Conservation (phyloP, 2,797 vertebrate species). For the Thaleichthys pacificus region DNA sequence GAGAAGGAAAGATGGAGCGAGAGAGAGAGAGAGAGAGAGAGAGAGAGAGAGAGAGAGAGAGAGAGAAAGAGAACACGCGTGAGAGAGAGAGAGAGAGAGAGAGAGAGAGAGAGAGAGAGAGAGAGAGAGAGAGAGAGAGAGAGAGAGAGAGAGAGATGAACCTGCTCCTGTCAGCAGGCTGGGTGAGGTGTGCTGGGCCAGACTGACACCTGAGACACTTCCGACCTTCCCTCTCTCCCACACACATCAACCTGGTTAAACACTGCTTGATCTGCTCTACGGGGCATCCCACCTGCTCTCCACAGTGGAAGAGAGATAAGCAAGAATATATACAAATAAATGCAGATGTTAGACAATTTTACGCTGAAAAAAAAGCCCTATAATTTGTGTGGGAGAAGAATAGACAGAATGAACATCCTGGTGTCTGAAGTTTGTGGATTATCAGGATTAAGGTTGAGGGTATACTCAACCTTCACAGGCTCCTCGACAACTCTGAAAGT, state of each 20-base stretch:
- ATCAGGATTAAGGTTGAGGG: too few species aligned
- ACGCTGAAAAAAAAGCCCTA: neutral
- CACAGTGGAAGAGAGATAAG: too few species aligned
- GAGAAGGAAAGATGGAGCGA: neutral
- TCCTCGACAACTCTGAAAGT: too few species aligned
- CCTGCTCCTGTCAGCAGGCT: slow-evolving; percentile 80
- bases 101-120: neutral
- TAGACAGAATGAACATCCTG: neutral
- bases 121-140: slow-evolving; percentile 1
- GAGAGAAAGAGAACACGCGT: neutral
- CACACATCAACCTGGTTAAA: too few species aligned
- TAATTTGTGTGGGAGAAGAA: neutral
- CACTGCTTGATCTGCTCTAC: too few species aligned
- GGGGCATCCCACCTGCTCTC: too few species aligned
- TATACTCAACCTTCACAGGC: too few species aligned
- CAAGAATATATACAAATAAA: neutral
- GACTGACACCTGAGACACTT: too few species aligned
- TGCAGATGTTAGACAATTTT: neutral
- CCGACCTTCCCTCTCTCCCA: neutral
- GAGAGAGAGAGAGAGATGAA: slow-evolving; percentile 52
- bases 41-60: neutral
- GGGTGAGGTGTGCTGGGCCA: slow-evolving; percentile 59
- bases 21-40: neutral
- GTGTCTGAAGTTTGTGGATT: too few species aligned
- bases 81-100: neutral